Evolutionary conservation across 2,113 vertebrate genomes (phyloP).

Genomic region (Rissa tridactyla): DNA sequence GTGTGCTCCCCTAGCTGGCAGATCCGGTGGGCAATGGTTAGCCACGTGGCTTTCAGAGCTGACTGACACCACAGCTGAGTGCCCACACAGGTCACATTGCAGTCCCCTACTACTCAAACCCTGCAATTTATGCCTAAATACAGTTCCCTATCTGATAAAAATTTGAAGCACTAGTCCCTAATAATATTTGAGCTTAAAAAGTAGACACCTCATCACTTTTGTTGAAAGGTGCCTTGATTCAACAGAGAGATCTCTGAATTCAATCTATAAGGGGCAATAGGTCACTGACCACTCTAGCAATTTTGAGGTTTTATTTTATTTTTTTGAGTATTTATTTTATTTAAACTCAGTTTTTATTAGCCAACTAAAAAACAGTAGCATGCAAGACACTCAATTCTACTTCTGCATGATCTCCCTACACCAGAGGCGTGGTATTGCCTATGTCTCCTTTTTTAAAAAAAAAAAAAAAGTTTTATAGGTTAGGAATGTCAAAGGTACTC

Average conservation of each 20-base stretch:
- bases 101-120: neutral
- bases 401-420: neutral
- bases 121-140: neutral
- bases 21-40: neutral
- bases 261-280: neutral
- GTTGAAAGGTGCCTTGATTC: neutral
- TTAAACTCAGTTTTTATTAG: neutral
- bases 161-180: neutral
- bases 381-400: neutral
- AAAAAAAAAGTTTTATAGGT: neutral
- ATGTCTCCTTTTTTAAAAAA: neutral
- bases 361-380: neutral
- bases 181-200: neutral
- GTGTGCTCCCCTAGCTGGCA: neutral
- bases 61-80: neutral
- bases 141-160: neutral
- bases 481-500: neutral
- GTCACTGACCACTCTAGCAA: neutral
- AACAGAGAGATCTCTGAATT: neutral
- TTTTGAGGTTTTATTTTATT: no score
- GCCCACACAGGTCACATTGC: neutral
- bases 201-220: neutral
- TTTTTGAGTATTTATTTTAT: no score
- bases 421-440: neutral
- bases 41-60: neutral